Base-by-base conservation (phyloP, 2,888 invertebrate species). In the Ophion ventricosus region DNA sequence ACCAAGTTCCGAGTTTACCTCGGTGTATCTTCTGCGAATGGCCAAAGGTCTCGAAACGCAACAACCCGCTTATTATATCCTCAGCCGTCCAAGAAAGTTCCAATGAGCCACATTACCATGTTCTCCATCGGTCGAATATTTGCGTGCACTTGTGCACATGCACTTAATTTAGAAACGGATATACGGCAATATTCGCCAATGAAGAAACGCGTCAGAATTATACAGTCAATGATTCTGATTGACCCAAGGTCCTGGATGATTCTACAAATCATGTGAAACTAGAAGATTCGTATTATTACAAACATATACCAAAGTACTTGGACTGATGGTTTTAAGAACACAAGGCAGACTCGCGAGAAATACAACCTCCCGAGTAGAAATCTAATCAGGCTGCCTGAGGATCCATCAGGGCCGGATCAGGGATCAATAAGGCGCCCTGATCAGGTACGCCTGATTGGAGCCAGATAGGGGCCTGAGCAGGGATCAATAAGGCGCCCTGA, bases 81-180 rank as follows among this genome's bases (percentile, higher is more conserved):
- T 61, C 14, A 25, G 11, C 2, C 61, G 14, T 61, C 25, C 25
- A 61, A 61, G 25, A 61, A 14, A 61, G 25, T 25, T 23, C 8
- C 20, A 23, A 57, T 20, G 57, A 57, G 57, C 57, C 17, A 14
- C 14, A 49, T 49, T 49, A 49, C 23, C 23, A 10, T 23, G 57
- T 23, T 57, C 23, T 8, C 10, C 8, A 57, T 57, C 10, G 20
- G 8, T 57, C 5, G 8, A 23, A 57, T 57, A 20, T 8, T 61
- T 61, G 25, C 49, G 17, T 14, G 25, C 49, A 49, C 17, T 49
- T 49, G 69, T 59, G 69, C 26, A 43, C 67, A 67, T 40, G 17
- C 40, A 43, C 67, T 49, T 35, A 20, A 66, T 66, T 26, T 66
- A 66, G 26, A 66, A 66, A 43, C 43, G 43, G 26, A 66, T 26